These are phyloP conservation scores for Candoia aspera DNA, from an alignment of 2,113 vertebrate species.

Conservation along the genomic window DNA sequence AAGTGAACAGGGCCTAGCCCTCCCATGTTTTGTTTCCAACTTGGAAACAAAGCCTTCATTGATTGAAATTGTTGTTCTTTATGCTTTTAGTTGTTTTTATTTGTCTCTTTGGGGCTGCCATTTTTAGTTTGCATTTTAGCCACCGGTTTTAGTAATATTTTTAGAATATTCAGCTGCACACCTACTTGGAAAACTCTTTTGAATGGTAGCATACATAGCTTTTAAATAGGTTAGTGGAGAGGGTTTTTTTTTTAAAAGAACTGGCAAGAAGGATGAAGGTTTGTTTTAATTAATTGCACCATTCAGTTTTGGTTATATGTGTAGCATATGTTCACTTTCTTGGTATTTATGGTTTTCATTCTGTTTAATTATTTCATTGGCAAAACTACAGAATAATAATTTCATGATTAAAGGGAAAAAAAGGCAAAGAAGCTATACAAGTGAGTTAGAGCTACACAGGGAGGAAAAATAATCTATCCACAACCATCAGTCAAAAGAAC, in stretches of 20 bases:
- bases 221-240: not conserved
- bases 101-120: not conserved
- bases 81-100: not conserved
- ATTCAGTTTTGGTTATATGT: not conserved
- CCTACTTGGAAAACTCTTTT: not conserved
- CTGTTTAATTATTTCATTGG: not conserved
- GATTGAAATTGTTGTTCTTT: not conserved
- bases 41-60: not conserved
- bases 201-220: not conserved
- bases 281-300: not conserved
- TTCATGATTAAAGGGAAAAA: not conserved
- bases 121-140: not conserved
- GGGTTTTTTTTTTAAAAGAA: not conserved
- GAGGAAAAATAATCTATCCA: not conserved
- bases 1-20: not conserved
- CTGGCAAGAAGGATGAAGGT: not conserved
- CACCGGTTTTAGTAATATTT: not conserved
- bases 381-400: not conserved
- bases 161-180: not conserved
- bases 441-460: not conserved
- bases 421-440: not conserved
- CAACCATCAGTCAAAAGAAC: not conserved
- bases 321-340: not conserved
- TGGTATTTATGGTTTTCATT: not conserved
- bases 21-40: not conserved